Evolutionary conservation across 2,113 vertebrate genomes (phyloP).

Genomic region (Morone saxatilis): DNA sequence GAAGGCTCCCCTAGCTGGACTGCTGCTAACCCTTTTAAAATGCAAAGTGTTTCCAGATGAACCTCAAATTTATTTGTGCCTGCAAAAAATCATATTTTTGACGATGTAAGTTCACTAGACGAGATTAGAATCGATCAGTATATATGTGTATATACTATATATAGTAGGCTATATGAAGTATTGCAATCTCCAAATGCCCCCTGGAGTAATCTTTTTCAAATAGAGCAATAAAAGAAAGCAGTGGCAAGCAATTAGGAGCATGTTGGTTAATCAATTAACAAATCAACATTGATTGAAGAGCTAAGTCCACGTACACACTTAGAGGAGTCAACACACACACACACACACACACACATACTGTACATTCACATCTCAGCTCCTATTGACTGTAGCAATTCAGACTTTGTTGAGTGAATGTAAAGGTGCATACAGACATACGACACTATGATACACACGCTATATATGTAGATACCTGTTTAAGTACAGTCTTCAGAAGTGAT

Average conservation of each 20-base stretch:
- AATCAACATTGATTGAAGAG: conserved; percentile 19
- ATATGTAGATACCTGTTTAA: background rate
- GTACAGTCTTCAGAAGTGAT: background rate
- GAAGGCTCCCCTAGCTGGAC: background rate
- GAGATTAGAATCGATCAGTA: conserved; percentile 1
- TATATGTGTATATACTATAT: no score
- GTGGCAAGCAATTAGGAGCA: conserved; percentile 18
- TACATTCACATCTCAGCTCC: background rate
- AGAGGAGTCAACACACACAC: background rate
- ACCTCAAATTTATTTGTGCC: no score
- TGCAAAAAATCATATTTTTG: background rate
- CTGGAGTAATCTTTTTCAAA: background rate
- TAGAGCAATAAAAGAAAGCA: conserved; percentile 6
- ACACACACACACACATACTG: background rate
- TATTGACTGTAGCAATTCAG: no score
- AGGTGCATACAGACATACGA: no score
- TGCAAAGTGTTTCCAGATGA: background rate
- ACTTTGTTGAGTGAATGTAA: no score
- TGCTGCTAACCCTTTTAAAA: background rate
- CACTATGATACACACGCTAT: no score
- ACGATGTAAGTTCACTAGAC: background rate
- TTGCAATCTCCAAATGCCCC: background rate
- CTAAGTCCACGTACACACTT: background rate
- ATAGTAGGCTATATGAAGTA: background rate
- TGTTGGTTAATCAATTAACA: background rate